phyloP scores from a whole-genome alignment of 2,113 vertebrate species.

The Leptodactylus fuscus region DNA sequence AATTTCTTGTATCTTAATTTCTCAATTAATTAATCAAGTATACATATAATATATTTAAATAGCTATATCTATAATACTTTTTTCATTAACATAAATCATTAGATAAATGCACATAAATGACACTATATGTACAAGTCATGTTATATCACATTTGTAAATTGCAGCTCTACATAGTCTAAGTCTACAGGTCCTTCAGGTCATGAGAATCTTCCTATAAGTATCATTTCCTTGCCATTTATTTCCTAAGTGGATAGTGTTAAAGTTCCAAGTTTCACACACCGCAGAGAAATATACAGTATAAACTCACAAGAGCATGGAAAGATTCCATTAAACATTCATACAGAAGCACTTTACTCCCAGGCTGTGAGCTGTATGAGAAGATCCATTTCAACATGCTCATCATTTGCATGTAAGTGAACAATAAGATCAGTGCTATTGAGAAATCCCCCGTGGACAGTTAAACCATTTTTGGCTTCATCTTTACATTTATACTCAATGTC shows the following conservation, averaged over 20 bases:
- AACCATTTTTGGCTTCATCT: slow-evolving; percentile 51
- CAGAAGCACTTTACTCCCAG: slow-evolving; percentile 50
- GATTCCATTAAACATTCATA: slow-evolving; percentile 58
- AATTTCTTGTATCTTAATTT: no score
- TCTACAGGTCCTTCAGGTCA: not conserved
- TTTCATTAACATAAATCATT: no score
- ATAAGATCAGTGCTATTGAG: slow-evolving; percentile 53
- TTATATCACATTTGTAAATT: no score
- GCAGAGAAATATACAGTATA: slow-evolving; percentile 24
- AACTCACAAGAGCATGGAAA: slow-evolving; percentile 25
- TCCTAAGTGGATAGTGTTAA: not conserved
- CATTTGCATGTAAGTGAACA: slow-evolving; percentile 59
- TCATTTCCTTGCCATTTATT: not conserved
- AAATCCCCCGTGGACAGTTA: slow-evolving; percentile 56
- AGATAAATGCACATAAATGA: no score
- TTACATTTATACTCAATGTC: slow-evolving; percentile 42
- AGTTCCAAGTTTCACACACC: not conserved
- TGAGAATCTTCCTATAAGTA: not conserved
- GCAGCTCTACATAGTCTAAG: no score
- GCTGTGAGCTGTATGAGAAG: slow-evolving; percentile 27
- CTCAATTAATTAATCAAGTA: not conserved
- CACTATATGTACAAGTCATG: no score
- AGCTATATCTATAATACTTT: no score
- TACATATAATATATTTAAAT: no score
- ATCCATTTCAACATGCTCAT: slow-evolving; percentile 57